These are phyloP conservation scores for Micropoecilia bifurca DNA, from an alignment of 2,797 vertebrate genomes.

Conservation along the genomic window DNA sequence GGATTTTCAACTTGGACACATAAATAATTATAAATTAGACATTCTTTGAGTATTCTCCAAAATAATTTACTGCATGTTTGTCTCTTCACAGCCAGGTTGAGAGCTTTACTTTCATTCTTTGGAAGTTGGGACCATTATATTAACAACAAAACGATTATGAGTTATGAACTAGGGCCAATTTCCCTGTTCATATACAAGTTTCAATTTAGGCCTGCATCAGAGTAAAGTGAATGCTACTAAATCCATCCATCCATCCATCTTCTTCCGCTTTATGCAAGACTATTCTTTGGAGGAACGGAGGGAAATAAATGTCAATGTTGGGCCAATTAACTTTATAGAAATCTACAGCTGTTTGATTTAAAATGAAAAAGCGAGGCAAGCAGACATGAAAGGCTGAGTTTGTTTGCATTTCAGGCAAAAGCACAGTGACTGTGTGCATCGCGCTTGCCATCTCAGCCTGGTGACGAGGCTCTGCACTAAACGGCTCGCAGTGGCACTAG, in stretches of 20 bases:
- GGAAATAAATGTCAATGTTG: conserved; percentile 61
- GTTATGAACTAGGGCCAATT: conserved; percentile 63
- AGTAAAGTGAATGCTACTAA: conserved; percentile 46
- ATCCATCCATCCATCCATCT: neutral
- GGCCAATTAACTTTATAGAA: conserved; percentile 78
- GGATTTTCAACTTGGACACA: neutral
- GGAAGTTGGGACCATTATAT: conserved; percentile 51
- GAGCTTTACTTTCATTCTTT: conserved; percentile 49
- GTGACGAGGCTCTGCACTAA: conserved; percentile 70
- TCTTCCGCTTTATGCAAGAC: conserved; percentile 7
- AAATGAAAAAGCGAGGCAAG: conserved; percentile 60
- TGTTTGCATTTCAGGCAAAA: conserved; percentile 43
- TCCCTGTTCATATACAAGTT: conserved; percentile 47
- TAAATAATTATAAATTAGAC: neutral
- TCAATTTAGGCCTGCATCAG: conserved; percentile 52
- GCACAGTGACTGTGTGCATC: conserved; percentile 35
- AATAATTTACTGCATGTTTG: neutral
- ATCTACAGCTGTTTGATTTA: conserved; percentile 76
- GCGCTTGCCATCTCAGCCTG: conserved; percentile 61
- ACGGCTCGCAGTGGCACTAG: conserved; percentile 82
- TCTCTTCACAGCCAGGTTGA: conserved; percentile 31
- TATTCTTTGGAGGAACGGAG: conserved; percentile 42
- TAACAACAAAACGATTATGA: conserved; percentile 58
- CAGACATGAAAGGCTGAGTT: conserved; percentile 29
- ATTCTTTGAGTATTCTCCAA: conserved; percentile 13